Evolutionary conservation across 2,113 vertebrate genomes (phyloP), one percentile per base, ranked within the genome.

Genomic region (Protobothrops mucrosquamatus): DNA sequence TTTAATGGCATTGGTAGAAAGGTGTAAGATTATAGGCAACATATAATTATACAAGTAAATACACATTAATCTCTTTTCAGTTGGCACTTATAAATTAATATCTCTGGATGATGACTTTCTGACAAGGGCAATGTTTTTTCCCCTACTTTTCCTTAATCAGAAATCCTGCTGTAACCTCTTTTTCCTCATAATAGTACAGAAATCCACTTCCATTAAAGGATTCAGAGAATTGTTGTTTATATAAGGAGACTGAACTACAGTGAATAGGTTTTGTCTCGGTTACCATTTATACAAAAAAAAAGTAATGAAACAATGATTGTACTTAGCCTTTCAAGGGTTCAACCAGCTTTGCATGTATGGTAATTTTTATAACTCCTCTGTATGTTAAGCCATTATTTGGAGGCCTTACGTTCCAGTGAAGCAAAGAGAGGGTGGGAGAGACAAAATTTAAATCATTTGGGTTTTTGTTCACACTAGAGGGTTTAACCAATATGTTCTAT

Each of bases 71-170:
- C 89, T 96, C 95, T 92, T 93, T 94, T 91, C 94, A 94, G 96
- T 93, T 94, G 91, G n/a, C 93, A 74, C 94, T 96, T 96, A 96
- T 89, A 96, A 96, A 97, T 96, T 96, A 94, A 97, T 94, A 94
- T 91, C 26, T 95, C 91, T 94, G 93, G 74, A 56, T 93, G 90
- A 90, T 91, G 93, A 87, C 91, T 90, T 93, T 90, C 85, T 61
- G 43, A 86, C 7, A 14, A 86, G 23, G 69, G n/a, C 89, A 93
- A 51, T 22, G 34, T 64, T 43, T 94, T 94, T 23, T 23, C 94
- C 92, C 43, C 54, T 81, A 81, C 88, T 90, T 90, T 64, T 86
- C 8, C 74, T 93, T 81, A 61, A 24, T 5, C 74, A 86, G 88
- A 86, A 43, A 93, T 95, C 90, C 15, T 69, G 34, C 93, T 93